Evolutionary conservation across 2,888 invertebrate genomes (phyloP), one percentile per base, ranked within the genome.

Genomic region (Habrosyne pyritoides): DNA sequence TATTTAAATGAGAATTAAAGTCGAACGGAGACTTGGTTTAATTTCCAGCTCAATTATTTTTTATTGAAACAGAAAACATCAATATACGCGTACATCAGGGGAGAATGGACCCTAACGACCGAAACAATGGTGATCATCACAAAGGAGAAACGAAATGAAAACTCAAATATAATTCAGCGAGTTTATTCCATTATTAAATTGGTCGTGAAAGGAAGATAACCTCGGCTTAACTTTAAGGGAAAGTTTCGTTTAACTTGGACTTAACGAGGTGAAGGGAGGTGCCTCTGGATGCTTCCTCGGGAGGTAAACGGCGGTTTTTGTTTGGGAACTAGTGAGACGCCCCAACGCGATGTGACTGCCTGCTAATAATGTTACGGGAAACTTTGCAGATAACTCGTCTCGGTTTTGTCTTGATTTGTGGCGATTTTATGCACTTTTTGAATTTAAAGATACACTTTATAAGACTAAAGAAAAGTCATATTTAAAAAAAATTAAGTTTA

Each of bases 181-280:
- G 80, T 84, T 85, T 85, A 84, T 85, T 84, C 80, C 83, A 84
- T 89, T 87, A 89, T 89, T 89, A 88, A 89, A 89, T 89, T 89
- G 88, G 86, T 88, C 86, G 89, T 88, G 84, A 87, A 88, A 80
- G 77, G 77, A 78, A 82, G 89, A 89, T 88, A 88, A 83, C 87
- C 85, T 71, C 76, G 69, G 69, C 69, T 73, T 73, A 74, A 71
- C 73, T 77, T 66, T 57, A 61, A 66, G 66, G 61, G 66, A 70
- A 73, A 77, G 71, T 76, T 77, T 65, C 67, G 72, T 67, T 75
- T 70, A 75, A 80, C 75, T 77, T 73, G 61, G 67, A 68, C 64
- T 72, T 75, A 79, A 79, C 78, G 77, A 79, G 73, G 73, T 76
- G 71, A 76, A 61, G 65, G 69, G 66, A 63, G 62, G 69, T 66